These are phyloP conservation scores for Drosophila lacteicornis DNA, from an alignment of 1,140 invertebrate species.

Conservation along the genomic window DNA sequence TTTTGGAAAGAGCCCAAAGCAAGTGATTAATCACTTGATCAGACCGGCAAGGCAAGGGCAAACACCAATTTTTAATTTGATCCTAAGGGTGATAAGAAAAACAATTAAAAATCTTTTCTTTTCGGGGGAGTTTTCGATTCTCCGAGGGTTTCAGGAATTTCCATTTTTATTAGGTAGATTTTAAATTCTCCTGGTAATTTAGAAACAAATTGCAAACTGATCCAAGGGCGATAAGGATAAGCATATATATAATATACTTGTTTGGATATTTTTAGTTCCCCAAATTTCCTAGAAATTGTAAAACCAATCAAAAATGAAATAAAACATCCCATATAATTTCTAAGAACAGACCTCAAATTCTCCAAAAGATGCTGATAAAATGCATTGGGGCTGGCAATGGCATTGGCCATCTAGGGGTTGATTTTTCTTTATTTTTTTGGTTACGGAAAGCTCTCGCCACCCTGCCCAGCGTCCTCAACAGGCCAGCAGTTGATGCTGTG, in stretches of 20 bases:
- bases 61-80: slow-evolving; percentile 33
- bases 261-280: too few relatives aligned
- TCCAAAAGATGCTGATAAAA: slow-evolving; percentile 47
- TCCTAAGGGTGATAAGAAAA: background rate
- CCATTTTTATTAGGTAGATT: too few relatives aligned
- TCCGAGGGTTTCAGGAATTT: too few relatives aligned
- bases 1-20: slow-evolving; percentile 37
- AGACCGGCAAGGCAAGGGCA: background rate
- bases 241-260: too few relatives aligned
- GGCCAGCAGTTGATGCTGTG: slow-evolving; percentile 70
- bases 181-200: too few relatives aligned
- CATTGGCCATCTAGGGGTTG: slow-evolving; percentile 68
- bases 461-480: slow-evolving; percentile 48
- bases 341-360: background rate
- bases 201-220: background rate
- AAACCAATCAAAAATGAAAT: too few relatives aligned
- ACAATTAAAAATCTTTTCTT: background rate
- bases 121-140: background rate
- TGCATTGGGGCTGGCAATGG: slow-evolving; percentile 82
- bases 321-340: background rate
- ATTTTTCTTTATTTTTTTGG: slow-evolving; percentile 16
- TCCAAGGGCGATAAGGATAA: background rate
- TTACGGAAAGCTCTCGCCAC: slow-evolving; percentile 30
- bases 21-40: slow-evolving; percentile 36
- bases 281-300: too few relatives aligned